These are phyloP conservation scores for Danio aesculapii DNA, from an alignment of 2,797 vertebrate genomes.

Conservation along the genomic window DNA sequence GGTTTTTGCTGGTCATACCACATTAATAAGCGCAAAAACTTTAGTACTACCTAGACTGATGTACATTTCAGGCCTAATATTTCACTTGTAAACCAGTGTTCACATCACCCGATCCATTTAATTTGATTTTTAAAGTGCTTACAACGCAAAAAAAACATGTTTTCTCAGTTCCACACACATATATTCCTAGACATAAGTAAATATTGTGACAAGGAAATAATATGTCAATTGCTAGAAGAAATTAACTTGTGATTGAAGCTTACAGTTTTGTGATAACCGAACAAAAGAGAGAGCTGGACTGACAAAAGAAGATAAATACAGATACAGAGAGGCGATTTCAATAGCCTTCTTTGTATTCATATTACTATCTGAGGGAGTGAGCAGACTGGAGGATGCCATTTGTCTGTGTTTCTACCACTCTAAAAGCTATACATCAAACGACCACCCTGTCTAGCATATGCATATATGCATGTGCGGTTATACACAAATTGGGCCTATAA, in stretches of 20 bases:
- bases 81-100: neutral
- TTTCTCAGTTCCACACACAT: neutral
- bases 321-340: neutral
- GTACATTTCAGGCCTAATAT: neutral
- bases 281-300: neutral
- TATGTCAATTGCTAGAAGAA: neutral
- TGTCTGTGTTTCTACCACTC: slow-evolving; percentile 10
- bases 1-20: neutral
- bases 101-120: neutral
- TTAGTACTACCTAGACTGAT: neutral
- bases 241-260: slow-evolving; percentile 14
- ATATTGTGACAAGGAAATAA: neutral
- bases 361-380: slow-evolving; percentile 4
- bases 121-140: neutral
- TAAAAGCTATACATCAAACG: slow-evolving; percentile 26
- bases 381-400: slow-evolving; percentile 8
- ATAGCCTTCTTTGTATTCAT: slow-evolving; percentile 36
- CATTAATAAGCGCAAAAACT: neutral
- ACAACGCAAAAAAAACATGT: neutral
- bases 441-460: neutral
- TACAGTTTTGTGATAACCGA: neutral
- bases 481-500: neutral
- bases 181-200: neutral
- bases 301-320: neutral
- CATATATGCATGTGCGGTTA: slow-evolving; percentile 2